Conservation (phyloP, 2,113 vertebrate genomes). For the Pycnonotus jocosus region DNA sequence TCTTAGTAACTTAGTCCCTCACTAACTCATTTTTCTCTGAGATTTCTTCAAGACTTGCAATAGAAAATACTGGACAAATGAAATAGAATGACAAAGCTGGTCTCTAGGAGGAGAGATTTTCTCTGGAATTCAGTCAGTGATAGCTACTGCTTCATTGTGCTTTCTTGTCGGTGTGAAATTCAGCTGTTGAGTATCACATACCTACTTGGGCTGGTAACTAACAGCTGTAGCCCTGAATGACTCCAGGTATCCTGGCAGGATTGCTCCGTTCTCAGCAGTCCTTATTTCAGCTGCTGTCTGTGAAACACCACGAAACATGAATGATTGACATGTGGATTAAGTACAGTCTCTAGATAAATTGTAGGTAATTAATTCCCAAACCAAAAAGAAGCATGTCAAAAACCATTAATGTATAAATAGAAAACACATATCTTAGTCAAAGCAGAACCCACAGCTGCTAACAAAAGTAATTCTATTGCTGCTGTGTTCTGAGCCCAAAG, state of each 20-base stretch:
- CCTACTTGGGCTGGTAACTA: background rate
- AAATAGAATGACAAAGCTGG: background rate
- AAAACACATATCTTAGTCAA: background rate
- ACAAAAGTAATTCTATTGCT: background rate
- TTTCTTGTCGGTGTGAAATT: background rate
- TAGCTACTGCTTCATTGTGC: background rate
- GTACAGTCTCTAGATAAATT: background rate
- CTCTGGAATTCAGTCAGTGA: background rate
- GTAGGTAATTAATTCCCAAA: constrained; percentile 3
- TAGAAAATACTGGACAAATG: background rate
- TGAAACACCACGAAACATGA: background rate
- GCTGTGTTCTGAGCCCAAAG: background rate
- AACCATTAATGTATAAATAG: background rate
- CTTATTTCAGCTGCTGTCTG: background rate
- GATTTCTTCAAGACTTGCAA: background rate
- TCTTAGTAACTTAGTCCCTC: background rate
- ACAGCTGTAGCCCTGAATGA: background rate
- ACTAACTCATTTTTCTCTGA: background rate
- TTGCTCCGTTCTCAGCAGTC: background rate
- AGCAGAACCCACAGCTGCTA: background rate
- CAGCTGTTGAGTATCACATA: background rate
- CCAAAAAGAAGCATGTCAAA: background rate
- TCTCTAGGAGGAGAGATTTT: background rate
- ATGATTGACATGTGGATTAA: background rate
- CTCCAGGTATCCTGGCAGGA: background rate